These are phyloP conservation scores for Sebastes cheni DNA, from an alignment of 2,797 vertebrate genomes.

Conservation along the genomic window DNA sequence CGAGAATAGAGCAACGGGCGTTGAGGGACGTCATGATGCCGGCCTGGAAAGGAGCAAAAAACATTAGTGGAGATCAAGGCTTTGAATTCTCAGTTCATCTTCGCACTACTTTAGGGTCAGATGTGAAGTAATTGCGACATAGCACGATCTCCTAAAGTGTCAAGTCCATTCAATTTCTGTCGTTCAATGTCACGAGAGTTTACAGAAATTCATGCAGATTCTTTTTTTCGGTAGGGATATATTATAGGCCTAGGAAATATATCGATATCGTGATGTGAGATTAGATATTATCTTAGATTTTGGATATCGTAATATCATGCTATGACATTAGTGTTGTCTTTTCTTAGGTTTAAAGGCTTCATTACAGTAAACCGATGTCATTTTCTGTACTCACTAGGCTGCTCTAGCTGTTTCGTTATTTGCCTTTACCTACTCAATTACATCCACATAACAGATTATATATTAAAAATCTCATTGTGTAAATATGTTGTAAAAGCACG, in stretches of 20 bases:
- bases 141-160: fast-evolving
- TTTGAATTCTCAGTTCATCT: fast-evolving
- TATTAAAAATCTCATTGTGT: too few species aligned
- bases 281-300: too few species aligned
- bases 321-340: too few species aligned
- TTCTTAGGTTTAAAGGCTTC: too few species aligned
- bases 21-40: conserved; percentile 95
- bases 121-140: too few species aligned
- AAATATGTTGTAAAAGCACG: fast-evolving
- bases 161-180: too few species aligned
- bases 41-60: conserved; percentile 70
- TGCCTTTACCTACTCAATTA: too few species aligned
- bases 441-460: too few species aligned
- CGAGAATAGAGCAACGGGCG: conserved; percentile 92
- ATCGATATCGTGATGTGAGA: fast-evolving
- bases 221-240: fast-evolving
- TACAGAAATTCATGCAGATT: too few species aligned
- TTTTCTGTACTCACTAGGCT: too few species aligned
- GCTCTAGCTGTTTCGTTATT: fast-evolving
- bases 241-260: fast-evolving
- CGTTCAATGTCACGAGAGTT: fast-evolving
- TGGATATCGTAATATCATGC: too few species aligned
- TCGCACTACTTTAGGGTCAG: too few species aligned
- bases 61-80: neutral
- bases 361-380: fast-evolving